phyloP scores from a whole-genome alignment of 2,797 vertebrate genomes.

The Geotrypetes seraphini region DNA sequence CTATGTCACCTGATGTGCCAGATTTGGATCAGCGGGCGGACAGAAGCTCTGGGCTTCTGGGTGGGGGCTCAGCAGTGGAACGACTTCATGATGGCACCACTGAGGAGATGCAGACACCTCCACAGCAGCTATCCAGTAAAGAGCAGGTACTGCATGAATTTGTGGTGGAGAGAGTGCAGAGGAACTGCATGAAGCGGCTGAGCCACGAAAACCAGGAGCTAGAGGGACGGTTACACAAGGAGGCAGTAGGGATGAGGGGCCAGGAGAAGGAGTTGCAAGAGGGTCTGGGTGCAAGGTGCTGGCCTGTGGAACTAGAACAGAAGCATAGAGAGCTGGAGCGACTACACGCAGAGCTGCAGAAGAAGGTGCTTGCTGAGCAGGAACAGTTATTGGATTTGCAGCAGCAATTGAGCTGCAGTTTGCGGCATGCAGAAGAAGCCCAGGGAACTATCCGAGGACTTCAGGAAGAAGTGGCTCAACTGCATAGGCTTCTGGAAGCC shows the following conservation, averaged over 20 bases:
- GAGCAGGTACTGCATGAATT: conserved; percentile 93
- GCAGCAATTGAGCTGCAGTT: conserved; percentile 84
- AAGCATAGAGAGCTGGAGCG: conserved; percentile 76
- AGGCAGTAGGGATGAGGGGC: too few relatives aligned
- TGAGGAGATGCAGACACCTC: conserved; percentile 88
- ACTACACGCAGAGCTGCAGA: conserved; percentile 72
- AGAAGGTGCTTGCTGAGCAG: conserved; percentile 81
- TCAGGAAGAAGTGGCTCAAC: conserved; percentile 64
- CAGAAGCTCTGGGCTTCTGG: conserved; percentile 66
- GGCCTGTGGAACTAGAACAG: conserved; percentile 40
- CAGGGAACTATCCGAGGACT: conserved; percentile 58
- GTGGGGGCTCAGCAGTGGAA: too few relatives aligned
- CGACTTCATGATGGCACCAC: conserved; percentile 92
- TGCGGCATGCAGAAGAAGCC: conserved; percentile 73
- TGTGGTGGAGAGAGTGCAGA: conserved; percentile 85
- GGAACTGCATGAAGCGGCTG: too few relatives aligned
- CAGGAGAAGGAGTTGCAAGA: conserved; percentile 70
- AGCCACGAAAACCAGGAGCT: conserved; percentile 82
- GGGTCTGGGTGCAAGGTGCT: too few relatives aligned
- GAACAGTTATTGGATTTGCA: conserved; percentile 92
- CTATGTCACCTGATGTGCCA: conserved; percentile 75
- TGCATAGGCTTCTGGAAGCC: conserved; percentile 57
- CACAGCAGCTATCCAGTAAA: conserved; percentile 91
- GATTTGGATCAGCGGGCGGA: conserved; percentile 82
- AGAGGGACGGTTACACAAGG: conserved; percentile 66